Percentiles rank a stretch among this genome's conserved stretches.
Conservation (phyloP, 2,888 invertebrate species). For the Horisme vitalbata region DNA sequence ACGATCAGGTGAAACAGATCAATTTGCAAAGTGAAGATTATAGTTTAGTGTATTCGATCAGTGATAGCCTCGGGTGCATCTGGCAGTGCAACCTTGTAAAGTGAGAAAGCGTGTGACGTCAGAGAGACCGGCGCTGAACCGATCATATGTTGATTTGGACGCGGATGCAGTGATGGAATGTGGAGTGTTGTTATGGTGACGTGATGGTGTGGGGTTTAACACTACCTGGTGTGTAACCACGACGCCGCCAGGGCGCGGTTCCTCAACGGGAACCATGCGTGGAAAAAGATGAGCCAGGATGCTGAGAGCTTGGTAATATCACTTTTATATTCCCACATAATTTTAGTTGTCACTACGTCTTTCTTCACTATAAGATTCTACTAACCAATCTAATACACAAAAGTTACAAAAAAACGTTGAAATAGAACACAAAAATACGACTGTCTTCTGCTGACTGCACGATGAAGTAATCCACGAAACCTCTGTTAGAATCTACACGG, state of each 20-base stretch:
- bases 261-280: constrained; percentile 82
- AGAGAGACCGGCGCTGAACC: constrained; percentile 67
- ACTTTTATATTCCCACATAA: constrained; percentile 53
- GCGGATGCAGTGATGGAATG: constrained; percentile 83
- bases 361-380: no score
- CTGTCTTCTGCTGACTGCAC: constrained; percentile 17
- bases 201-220: constrained; percentile 68
- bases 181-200: constrained; percentile 76
- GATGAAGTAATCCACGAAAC: constrained; percentile 38
- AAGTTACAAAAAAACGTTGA: no score
- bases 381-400: no score
- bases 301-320: constrained; percentile 87
- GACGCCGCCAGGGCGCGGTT: constrained; percentile 69
- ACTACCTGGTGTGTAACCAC: constrained; percentile 62
- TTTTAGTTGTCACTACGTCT: constrained; percentile 15
- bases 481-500: constrained; percentile 44
- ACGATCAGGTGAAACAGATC: constrained; percentile 55
- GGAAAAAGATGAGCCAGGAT: constrained; percentile 88
- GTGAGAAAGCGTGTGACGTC: constrained; percentile 80
- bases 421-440: no score
- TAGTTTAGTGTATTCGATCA: constrained; percentile 46
- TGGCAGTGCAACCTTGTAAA: constrained; percentile 63
- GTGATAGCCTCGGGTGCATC: constrained; percentile 40
- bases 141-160: constrained; percentile 77
- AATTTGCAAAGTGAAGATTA: constrained; percentile 46